Evolutionary conservation across 2,797 vertebrate genomes (phyloP), one percentile per base, ranked within the genome.

Genomic region (Hyperoplus immaculatus): DNA sequence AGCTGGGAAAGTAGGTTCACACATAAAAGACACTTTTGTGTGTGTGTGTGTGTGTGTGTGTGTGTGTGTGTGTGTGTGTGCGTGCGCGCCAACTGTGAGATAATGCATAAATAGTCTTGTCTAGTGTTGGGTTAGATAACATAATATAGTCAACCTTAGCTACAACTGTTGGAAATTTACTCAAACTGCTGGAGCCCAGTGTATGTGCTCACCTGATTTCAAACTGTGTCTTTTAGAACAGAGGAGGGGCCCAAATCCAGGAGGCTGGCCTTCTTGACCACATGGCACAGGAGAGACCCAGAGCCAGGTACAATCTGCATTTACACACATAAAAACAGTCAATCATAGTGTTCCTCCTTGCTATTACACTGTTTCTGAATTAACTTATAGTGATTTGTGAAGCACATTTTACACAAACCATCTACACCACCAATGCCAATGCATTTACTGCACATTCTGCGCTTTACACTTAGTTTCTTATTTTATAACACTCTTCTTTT

Each of bases 1-100:
- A 97, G 45, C 94, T 99, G 53, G 98, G 98, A 76, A 99, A 95
- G 98, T 99, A 95, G 89, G 97, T 95, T 73, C 56, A 75, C 10
- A 46, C 39, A 69, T 29, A 61, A 51, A 7, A 6, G 6, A 51
- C 42, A n/a, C 10, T 42, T 12, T 8, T 53, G 0, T 29, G 29
- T 10, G 1, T 42, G 42, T 55, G 51, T 38, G 39, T 21, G 50
- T 54, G 38, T 29, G 45, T 36, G 9, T 36, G 16, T 10, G 8
- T 49, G 41, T 58, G 36, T 41, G 36, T 14, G 57, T 42, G 36
- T n/a, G n/a, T 46, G 59, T 61, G 59, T 8, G 42, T 21, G 21
- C 9, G 14, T 57, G 45, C 45, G 49, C 8, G n/a, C 14, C 50
- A 74, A 51, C 57, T 45, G 29, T 29, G 29, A 29, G 29, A 29